Percentiles rank a stretch among this genome's conserved stretches.
Evolutionary conservation across 2,797 vertebrate species (phyloP).

Genomic region (Sorex maritimensis): DNA sequence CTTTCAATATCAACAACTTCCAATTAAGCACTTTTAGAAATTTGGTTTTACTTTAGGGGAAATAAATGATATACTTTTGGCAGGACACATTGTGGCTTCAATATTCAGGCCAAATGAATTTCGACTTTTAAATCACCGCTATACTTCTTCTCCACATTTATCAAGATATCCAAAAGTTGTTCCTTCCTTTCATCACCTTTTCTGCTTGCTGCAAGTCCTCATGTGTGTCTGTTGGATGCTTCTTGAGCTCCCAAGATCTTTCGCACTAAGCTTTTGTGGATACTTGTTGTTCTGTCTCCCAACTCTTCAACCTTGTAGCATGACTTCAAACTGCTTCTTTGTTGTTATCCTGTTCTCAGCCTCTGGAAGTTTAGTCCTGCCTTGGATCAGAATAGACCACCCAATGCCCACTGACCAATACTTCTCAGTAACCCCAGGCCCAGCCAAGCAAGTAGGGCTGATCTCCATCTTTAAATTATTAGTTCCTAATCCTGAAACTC

Average conservation of each 20-base stretch:
- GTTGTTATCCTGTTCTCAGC: neutral
- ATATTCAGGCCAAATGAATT: neutral
- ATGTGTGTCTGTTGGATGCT: neutral
- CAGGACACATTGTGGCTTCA: neutral
- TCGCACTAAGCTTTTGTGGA: neutral
- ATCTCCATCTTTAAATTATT: neutral
- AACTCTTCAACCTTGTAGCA: neutral
- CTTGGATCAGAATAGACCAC: neutral
- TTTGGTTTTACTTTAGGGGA: conserved; percentile 5
- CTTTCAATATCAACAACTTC: neutral
- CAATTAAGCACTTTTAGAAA: neutral
- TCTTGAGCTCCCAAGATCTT: neutral
- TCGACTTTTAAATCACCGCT: neutral
- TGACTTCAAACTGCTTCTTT: neutral
- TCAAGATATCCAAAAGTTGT: neutral
- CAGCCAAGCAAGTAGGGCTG: neutral
- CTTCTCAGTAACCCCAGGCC: neutral
- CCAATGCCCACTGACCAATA: neutral
- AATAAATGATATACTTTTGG: neutral
- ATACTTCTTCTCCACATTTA: neutral
- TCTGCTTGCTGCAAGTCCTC: neutral
- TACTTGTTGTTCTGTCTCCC: neutral
- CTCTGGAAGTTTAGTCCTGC: neutral
- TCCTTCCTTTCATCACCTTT: rapidly evolving
- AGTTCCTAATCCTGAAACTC: neutral